Conservation (phyloP, 2,797 vertebrate genomes). For the Thaleichthys pacificus region DNA sequence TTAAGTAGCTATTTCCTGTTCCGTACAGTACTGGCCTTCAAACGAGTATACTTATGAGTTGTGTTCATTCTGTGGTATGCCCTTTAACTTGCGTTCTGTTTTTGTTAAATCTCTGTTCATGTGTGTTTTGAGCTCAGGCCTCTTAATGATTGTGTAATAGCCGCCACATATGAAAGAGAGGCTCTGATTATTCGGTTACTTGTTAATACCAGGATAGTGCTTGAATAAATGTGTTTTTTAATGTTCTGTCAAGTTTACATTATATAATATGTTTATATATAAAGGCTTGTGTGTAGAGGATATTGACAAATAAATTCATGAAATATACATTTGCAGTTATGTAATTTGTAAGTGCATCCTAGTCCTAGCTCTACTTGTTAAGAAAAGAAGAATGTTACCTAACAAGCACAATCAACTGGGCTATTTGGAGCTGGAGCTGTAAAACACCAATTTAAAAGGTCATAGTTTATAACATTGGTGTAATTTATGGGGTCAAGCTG, state of each 20-base stretch:
- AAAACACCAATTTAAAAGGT: slow-evolving; percentile 46
- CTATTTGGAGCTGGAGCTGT: slow-evolving; percentile 16
- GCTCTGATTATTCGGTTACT: slow-evolving; percentile 44
- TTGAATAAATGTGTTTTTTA: slow-evolving; percentile 60
- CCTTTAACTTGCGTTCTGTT: slow-evolving; percentile 42
- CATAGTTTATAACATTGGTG: slow-evolving; percentile 49
- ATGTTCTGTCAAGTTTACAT: slow-evolving; percentile 64
- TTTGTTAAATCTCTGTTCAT: slow-evolving; percentile 31
- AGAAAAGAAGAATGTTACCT: slow-evolving; percentile 10
- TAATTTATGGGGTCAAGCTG: slow-evolving; percentile 56
- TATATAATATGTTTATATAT: slow-evolving; percentile 67
- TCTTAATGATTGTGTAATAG: slow-evolving; percentile 50
- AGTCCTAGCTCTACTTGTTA: slow-evolving; percentile 7
- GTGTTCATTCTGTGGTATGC: slow-evolving; percentile 54
- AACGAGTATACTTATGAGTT: slow-evolving; percentile 35
- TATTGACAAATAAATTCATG: slow-evolving; percentile 50
- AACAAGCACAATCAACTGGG: slow-evolving; percentile 25
- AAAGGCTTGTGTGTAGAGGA: slow-evolving; percentile 54
- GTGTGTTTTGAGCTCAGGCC: slow-evolving; percentile 44
- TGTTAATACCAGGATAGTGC: slow-evolving; percentile 44
- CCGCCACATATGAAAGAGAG: slow-evolving; percentile 44
- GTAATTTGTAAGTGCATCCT: slow-evolving; percentile 21
- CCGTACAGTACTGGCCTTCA: slow-evolving; percentile 36
- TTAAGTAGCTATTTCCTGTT: slow-evolving; percentile 48
- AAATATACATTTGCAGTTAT: slow-evolving; percentile 48